Evolutionary conservation across 2,888 invertebrate genomes (phyloP), one percentile per base, ranked within the genome.

Genomic region (Aphidius colemani): DNA sequence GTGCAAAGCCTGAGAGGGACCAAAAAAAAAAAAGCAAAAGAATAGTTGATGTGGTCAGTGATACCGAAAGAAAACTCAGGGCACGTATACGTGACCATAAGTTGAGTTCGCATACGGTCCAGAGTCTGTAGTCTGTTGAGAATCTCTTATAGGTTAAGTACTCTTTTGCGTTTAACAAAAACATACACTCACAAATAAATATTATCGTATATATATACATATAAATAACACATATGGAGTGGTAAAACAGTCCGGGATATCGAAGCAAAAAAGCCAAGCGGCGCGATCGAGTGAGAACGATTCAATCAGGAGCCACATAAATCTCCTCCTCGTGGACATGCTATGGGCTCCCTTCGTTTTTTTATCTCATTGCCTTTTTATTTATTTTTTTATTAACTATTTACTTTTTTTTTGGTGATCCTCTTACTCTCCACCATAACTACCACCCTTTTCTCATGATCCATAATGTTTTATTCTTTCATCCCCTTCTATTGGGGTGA

Each of bases 271-370:
- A 82, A 78, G 3, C 5, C 78, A 74, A 77, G 74, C 80, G 77
- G 78, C 78, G 78, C 80, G 79, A 81, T 82, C 81, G 81, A 81
- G 82, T 81, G 81, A 82, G 81, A 82, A 82, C 82, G 81, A 81
- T 81, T 81, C 82, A 82, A 82, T 82, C 82, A 81, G 82, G 80
- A 81, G 80, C 78, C 78, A 81, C 82, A 81, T 81, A 81, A 81
- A 82, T 81, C 81, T 81, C 78, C 77, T 79, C 75, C 78, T 76
- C 75, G 79, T 75, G 78, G 80, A 80, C 81, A 79, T 79, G 76
- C 76, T 51, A 30, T 30, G 30, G 53, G 45, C 63, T 63, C 65
- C 65, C 61, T 61, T 56, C 49, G 44, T 66, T 62, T 50, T 50
- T 41, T 60, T 57, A 61, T 46, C 43, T 58, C 53, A 40, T 30